Conservation (phyloP, 2,888 invertebrate species). For the Pyrrhosoma nymphula region DNA sequence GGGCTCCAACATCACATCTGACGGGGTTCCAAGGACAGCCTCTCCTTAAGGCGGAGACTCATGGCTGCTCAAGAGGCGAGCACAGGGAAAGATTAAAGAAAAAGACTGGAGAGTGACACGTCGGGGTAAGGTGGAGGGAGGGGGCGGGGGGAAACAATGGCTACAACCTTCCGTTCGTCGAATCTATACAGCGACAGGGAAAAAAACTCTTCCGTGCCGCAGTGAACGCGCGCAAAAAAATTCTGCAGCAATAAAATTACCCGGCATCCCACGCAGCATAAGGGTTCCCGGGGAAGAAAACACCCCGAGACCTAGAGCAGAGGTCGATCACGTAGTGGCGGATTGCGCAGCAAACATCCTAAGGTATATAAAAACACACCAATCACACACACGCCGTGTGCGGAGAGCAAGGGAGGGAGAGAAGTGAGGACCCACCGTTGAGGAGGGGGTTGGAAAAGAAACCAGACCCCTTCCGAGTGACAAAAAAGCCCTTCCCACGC, state of each 20-base stretch:
- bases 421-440: not conserved
- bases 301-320: not conserved
- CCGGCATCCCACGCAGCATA: not conserved
- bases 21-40: not conserved
- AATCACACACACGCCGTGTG: constrained; percentile 14
- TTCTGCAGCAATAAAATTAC: constrained; percentile 54
- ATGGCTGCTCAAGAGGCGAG: not conserved
- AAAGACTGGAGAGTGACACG: not conserved
- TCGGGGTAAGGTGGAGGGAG: too few relatives aligned
- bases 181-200: not conserved
- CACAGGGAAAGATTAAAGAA: not conserved
- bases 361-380: constrained; percentile 19
- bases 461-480: not conserved
- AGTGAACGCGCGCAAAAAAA: not conserved
- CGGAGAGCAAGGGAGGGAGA: not conserved
- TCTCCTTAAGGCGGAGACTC: not conserved
- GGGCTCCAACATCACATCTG: not conserved
- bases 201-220: not conserved
- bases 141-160: not conserved
- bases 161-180: not conserved
- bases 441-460: not conserved
- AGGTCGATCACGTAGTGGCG: not conserved
- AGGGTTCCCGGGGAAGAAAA: constrained; percentile 12
- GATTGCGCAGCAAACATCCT: not conserved
- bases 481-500: not conserved